Conservation (phyloP, 2,113 vertebrate genomes). For the Pseudorasbora parva region DNA sequence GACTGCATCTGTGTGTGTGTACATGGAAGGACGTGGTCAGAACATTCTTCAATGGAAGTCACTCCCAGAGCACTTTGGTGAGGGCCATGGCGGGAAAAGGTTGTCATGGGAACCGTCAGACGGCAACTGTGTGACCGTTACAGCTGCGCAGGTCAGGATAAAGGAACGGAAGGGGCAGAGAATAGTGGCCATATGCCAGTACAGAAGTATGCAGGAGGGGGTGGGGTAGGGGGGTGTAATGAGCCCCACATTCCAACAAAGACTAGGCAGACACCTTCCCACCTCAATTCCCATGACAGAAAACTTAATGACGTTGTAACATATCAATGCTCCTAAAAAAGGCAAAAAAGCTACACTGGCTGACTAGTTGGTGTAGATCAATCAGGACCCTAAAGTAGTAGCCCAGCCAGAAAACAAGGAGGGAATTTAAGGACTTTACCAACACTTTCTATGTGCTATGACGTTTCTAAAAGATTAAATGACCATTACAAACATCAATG, state of each 20-base stretch:
- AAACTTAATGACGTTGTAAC: constrained; percentile 4
- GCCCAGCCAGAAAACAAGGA: not conserved
- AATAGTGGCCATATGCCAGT: not conserved
- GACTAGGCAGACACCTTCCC: not conserved
- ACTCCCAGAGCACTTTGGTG: not conserved
- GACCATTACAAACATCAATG: not conserved
- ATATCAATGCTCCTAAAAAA: constrained; percentile 16
- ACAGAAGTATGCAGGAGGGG: constrained; percentile 2
- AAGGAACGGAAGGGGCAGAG: constrained; percentile 32
- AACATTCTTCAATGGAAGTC: constrained; percentile 14
- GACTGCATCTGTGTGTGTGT: not conserved
- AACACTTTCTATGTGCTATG: not conserved
- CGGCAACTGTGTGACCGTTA: constrained; percentile 29
- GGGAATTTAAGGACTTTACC: not conserved
- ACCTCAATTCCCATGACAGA: not conserved
- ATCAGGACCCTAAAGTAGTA: not conserved
- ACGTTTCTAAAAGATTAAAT: not conserved
- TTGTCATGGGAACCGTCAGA: constrained; percentile 44
- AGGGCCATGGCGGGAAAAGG: constrained; percentile 29
- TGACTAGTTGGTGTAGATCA: not conserved
- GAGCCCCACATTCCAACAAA: constrained; percentile 17
- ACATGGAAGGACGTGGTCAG: not conserved
- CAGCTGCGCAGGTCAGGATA: constrained; percentile 21
- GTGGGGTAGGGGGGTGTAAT: constrained; percentile 7
- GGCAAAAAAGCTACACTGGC: not conserved